These are phyloP conservation scores for Smutsia gigantea DNA, from an alignment of 2,797 vertebrate species.

Conservation along the genomic window DNA sequence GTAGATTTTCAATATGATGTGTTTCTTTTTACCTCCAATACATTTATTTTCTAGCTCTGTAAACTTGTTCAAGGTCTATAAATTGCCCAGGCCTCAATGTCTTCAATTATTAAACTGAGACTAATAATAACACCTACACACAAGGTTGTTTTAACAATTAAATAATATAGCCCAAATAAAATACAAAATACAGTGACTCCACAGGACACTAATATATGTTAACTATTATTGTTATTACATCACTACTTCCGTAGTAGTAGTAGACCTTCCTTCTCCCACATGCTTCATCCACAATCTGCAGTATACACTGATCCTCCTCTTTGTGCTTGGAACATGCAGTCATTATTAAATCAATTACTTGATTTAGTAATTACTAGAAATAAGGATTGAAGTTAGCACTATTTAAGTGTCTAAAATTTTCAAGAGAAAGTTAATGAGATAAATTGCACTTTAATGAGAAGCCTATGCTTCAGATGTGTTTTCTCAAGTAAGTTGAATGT, in stretches of 20 bases:
- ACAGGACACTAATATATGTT: neutral
- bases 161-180: neutral
- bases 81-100: neutral
- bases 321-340: neutral
- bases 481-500: neutral
- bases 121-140: neutral
- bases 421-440: conserved; percentile 8
- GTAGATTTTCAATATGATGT: neutral
- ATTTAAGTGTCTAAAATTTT: neutral
- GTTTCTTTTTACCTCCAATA: neutral
- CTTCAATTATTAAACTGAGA: neutral
- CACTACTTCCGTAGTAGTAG: neutral
- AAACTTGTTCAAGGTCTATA: neutral
- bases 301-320: neutral
- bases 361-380: neutral
- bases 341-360: neutral
- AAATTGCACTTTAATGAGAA: neutral
- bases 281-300: neutral
- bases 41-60: neutral
- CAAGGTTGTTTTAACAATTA: neutral
- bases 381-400: neutral
- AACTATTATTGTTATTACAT: neutral
- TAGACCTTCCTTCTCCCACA: neutral
- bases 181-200: neutral
- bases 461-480: neutral